Evolutionary conservation across 2,113 vertebrate genomes (phyloP).

Genomic region (Saimiri boliviensis): DNA sequence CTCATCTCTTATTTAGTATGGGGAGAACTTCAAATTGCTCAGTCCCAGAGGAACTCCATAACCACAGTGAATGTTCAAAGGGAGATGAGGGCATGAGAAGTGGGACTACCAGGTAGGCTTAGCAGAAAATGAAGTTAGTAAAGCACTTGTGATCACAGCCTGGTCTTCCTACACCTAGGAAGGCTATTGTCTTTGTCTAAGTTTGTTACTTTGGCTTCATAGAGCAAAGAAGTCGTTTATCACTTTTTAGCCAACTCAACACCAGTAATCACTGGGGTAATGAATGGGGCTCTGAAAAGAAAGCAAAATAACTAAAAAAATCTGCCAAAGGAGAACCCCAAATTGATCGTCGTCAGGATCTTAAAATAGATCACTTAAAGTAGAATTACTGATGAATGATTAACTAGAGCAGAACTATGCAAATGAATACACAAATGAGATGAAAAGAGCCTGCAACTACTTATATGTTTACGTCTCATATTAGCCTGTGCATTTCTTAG

Average conservation of each 20-base stretch:
- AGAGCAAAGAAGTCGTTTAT: neutral
- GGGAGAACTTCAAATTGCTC: neutral
- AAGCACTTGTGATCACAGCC: neutral
- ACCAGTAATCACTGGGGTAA: neutral
- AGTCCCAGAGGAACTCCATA: neutral
- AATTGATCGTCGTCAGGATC: neutral
- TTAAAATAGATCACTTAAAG: neutral
- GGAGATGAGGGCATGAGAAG: neutral
- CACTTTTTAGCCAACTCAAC: neutral
- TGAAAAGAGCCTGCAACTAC: slow-evolving; percentile 5
- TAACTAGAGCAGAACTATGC: neutral
- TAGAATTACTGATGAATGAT: slow-evolving; percentile 3
- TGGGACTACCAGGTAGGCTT: neutral
- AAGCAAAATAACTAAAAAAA: neutral
- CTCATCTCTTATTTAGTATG: neutral
- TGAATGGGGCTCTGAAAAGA: neutral
- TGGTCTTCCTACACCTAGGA: neutral
- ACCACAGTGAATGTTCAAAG: neutral
- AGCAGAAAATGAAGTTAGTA: neutral
- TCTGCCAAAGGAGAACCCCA: neutral
- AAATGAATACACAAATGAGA: slow-evolving; percentile 43
- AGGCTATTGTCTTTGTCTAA: neutral
- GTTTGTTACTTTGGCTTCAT: neutral
- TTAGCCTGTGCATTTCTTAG: neutral
- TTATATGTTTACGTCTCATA: slow-evolving; percentile 31